Base-by-base conservation (phyloP, 2,113 vertebrate species). In the Noturus placidus region DNA sequence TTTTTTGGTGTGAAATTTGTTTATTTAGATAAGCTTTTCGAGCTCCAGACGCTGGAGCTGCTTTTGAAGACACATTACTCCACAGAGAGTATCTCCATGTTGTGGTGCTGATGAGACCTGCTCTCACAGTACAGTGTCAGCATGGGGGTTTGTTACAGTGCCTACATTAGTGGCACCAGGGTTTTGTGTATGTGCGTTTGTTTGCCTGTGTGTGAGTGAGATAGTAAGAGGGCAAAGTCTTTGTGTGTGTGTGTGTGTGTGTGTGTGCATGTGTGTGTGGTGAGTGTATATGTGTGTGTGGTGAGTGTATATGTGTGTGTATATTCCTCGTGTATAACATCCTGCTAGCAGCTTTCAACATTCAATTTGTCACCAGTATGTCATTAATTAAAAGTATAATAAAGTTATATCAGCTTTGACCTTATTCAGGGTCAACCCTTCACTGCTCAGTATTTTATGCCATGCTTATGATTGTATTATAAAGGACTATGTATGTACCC, bases 1-100 rank as follows among this genome's bases (percentile, higher is more conserved):
- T 20, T 54, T 74, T 15, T 50, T 30, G 52, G 86, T 67, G 83
- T 89, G 88, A 88, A 88, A 88, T 86, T 15, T 42, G 74, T 67
- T 88, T 52, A 85, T 83, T 85, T 85, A 33, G 42, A 84, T 46
- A 50, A 57, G 20, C 30, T 81, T 84, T 76, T 56, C 52, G 42
- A 50, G 86, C 61, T 89, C 42, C 82, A 89, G 85, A 82, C 85
- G 82, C 78, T 76, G 59, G 52, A 78, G 67, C 38, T 13, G 46
- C 76, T 63, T 65, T 88, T 67, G 42, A 72, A 86, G 87, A 35
- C 76, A 20, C 27, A 0, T 70, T 38, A 11, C 52, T 81, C 56
- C 79, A 57, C 25, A 3, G 19, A 82, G 82, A 57, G 46, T 35
- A 79, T 87, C 63, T 85, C 33, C 69, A 70, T 70, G 61, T 52